Evolutionary conservation across 2,113 vertebrate species (phyloP), one percentile per base, ranked within the genome.

Genomic region (Zeus faber): DNA sequence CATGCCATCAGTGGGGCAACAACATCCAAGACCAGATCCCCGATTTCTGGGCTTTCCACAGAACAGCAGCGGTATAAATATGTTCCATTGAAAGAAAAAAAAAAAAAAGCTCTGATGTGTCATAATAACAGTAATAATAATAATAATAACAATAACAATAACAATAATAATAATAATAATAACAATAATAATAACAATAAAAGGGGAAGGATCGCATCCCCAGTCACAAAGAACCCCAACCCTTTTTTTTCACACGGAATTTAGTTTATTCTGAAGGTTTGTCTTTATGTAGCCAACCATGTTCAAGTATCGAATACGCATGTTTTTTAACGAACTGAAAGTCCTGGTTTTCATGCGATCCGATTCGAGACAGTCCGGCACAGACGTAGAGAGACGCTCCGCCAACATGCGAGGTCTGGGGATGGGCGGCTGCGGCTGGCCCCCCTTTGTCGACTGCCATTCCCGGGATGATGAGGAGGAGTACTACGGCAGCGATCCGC

Each of bases 281-380:
- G n/a, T n/a, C 54, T 72, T 35, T 72, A 59, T 85, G 82, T 77
- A 82, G 83, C 82, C 77, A 77, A 94, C 89, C 87, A 96, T 96
- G 94, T 94, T 95, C 85, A 96, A 96, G 88, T 95, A 95, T 79
- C 92, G 93, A 90, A 93, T 96, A 89, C 94, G 94, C 89, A 95
- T 94, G 94, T 94, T 95, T 91, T 93, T 94, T 70, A 95, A 96
- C 83, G 93, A 96, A 90, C 93, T 96, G 77, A 96, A 96, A 84
- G 92, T 96, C 80, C 88, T 95, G 90, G 92, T 94, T 88, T 92
- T 94, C 87, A 94, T 93, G 90, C 92, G 94, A 86, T 90, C 90
- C 85, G 90, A 89, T 77, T 85, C 89, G 70, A 86, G 90, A 85
- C 92, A 90, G 89, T 86, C 92, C 85, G 82, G 88, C 66, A 85